Evolutionary conservation across 2,113 vertebrate species (phyloP), one percentile per base, ranked within the genome.

Genomic region (Neofelis nebulosa): DNA sequence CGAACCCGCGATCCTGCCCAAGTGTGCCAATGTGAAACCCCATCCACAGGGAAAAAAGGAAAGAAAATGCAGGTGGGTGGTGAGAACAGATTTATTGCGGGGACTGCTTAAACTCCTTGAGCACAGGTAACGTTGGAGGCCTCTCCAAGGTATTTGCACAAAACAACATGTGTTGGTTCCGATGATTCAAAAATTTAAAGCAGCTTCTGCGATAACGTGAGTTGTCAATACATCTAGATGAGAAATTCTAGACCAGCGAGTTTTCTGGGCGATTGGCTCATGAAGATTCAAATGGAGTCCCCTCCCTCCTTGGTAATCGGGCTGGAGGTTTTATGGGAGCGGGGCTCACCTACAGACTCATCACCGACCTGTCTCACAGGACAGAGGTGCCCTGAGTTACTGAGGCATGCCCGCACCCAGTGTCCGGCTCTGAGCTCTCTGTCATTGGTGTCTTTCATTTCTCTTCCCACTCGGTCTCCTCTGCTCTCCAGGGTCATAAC

Each of bases 321-420:
- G 45, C 41, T 6, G 57, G 71, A 48, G 27, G 29, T 14, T 78
- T 68, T 4, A 12, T 3, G 23, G 57, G 23, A 25, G 4, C 4
- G 23, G 23, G 36, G 38, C 57, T 87, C 63, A 33, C 50, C 29
- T 16, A 36, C 33, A 73, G 21, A 50, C 2, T 29, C 36, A 11
- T 29, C 36, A 14, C 2, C 5, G 81, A 8, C 73, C 52, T 27
- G 41, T 36, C 68, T 31, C 33, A 31, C 5, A 16, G 85, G 33
- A 16, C 16, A 5, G 19, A 0, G 65, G 25, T 21, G 2, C n/a
- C 7, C 0, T 5, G 41, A 3, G 29, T 31, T 13, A 1, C 57
- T 0, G 0, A 45, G 63, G 13, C 1, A 15, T 68, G 52, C 29
- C 10, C 2, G 14, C 9, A 0, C 6, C 2, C 10, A 55, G 48